Conservation (phyloP, 2,888 invertebrate genomes). For the Cataglyphis altisquamis region DNA sequence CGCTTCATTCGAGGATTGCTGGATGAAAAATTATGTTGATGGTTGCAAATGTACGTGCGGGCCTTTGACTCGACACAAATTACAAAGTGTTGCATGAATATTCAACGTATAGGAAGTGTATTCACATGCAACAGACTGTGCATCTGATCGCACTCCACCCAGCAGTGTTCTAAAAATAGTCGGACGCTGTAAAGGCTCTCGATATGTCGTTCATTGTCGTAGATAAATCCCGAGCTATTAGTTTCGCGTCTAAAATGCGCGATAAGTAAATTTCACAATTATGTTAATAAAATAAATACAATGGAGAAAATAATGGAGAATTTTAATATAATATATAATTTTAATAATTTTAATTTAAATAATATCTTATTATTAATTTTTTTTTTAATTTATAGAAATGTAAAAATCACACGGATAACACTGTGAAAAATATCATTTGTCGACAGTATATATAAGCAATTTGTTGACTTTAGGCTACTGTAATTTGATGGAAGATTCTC, state of each 20-base stretch:
- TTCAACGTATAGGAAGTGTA: constrained; percentile 60
- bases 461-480: constrained; percentile 10
- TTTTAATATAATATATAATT: background rate
- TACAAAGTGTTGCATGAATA: constrained; percentile 62
- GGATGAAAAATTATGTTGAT: constrained; percentile 58
- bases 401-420: background rate
- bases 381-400: background rate
- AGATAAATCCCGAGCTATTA: constrained; percentile 54
- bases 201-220: constrained; percentile 59
- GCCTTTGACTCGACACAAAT: constrained; percentile 54
- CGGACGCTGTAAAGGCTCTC: constrained; percentile 37
- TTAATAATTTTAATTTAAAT: no score
- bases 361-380: background rate
- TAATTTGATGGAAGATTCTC: constrained; percentile 24
- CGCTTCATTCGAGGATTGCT: constrained; percentile 46
- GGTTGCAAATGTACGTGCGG: constrained; percentile 54
- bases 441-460: constrained; percentile 2
- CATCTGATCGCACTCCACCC: constrained; percentile 62
- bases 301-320: background rate
- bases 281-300: background rate
- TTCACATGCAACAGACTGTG: constrained; percentile 61
- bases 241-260: background rate
- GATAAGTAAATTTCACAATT: background rate
- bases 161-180: constrained; percentile 47
- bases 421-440: background rate